phyloP scores from a whole-genome alignment of 1,140 invertebrate genomes.

The Asobara japonica region DNA sequence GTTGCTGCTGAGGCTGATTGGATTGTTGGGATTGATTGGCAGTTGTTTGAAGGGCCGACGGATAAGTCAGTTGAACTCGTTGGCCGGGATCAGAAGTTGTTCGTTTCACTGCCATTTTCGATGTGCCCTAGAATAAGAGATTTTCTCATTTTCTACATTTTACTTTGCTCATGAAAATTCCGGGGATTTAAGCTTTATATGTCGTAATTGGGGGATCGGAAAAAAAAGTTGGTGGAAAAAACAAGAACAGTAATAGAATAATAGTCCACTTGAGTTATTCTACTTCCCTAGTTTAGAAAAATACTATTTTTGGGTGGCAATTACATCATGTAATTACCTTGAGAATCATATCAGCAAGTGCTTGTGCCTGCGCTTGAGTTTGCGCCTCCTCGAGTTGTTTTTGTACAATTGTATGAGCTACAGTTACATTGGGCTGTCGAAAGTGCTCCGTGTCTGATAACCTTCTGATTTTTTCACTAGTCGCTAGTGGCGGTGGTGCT shows the following conservation, averaged over 20 bases:
- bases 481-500: slow-evolving; percentile 67
- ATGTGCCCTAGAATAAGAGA: slow-evolving; percentile 63
- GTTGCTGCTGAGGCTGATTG: slow-evolving; percentile 64
- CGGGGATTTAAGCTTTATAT: too few relatives aligned
- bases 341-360: slow-evolving; percentile 63
- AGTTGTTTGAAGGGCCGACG: slow-evolving; percentile 47
- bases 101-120: slow-evolving; percentile 76
- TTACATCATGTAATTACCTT: slow-evolving; percentile 48
- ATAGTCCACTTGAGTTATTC: too few relatives aligned
- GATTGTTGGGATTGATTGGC: slow-evolving; percentile 62
- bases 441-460: slow-evolving; percentile 75
- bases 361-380: slow-evolving; percentile 67
- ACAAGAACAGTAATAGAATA: too few relatives aligned
- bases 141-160: background rate
- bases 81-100: slow-evolving; percentile 75
- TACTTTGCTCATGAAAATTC: too few relatives aligned
- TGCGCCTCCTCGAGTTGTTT: slow-evolving; percentile 69
- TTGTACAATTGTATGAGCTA: slow-evolving; percentile 57
- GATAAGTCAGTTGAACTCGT: slow-evolving; percentile 60
- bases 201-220: too few relatives aligned
- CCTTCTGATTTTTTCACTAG: slow-evolving; percentile 68
- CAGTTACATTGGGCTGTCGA: slow-evolving; percentile 68
- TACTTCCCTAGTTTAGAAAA: too few relatives aligned
- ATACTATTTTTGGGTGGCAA: too few relatives aligned
- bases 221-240: too few relatives aligned